Base-by-base conservation (phyloP, 2,888 invertebrate species). In the Oligia fasciuncula region DNA sequence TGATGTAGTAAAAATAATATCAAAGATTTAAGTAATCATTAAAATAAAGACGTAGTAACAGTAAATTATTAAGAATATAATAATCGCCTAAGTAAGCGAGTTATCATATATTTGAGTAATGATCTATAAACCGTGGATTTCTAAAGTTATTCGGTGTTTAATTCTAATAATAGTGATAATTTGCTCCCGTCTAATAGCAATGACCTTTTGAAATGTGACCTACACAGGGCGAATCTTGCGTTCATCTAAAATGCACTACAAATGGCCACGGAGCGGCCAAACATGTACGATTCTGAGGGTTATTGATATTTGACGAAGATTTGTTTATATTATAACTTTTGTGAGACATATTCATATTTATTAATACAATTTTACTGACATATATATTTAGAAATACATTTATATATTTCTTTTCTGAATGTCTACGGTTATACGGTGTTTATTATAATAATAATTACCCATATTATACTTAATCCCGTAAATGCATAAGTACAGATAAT, bases 41-140 rank as follows among this genome's bases (percentile, higher is more conserved):
- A 79, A 77, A 77, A 79, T 77, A 60, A 77, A 85, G 51, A 77
- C 82, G 63, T 85, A 85, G 81, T 57, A 11, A 69, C 82, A 81
- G 74, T 84, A 89, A 89, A 88, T 89, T 87, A 23, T 80, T 87
- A 87, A 80, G 70, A 76, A 66, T 80, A 68, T 84, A 82, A 74
- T 83, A 54, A 74, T 83, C 84, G 80, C 83, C 63, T 89, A 82
- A 81, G 72, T 83, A 87, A 86, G 88, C 81, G 77, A 87, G 74
- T 72, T 81, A 67, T 76, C 80, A 72, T 60, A 70, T 84, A 75
- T 72, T 75, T 76, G 60, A 79, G 66, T 73, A 76, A 79, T 77
- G 68, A 72, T 79, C 70, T 63, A 62, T 79, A 68, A 70, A 66
- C 68, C 43, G 57, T 79, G 75, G 67, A 77, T 80, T 68, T 68